Conservation (phyloP, 1,140 invertebrate genomes). For the Drosophila nigrodunni region DNA sequence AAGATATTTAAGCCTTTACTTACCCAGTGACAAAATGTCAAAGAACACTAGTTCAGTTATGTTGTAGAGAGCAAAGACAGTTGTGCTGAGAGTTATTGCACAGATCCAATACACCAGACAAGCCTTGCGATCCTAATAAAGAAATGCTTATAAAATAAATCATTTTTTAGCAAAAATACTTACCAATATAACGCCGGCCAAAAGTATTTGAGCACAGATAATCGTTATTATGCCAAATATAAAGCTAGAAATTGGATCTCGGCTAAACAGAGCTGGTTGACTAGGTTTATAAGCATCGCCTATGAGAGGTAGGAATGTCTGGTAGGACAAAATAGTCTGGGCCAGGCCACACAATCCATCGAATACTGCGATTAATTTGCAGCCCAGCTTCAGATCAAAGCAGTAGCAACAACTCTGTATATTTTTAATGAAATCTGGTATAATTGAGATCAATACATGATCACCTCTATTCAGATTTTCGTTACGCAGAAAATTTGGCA, state of each 20-base stretch:
- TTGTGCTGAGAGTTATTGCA: not conserved
- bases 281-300: not conserved
- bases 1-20: not conserved
- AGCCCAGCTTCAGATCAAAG: conserved; percentile 46
- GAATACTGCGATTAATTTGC: conserved; percentile 49
- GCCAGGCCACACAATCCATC: conserved; percentile 23
- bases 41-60: not conserved
- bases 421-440: not conserved
- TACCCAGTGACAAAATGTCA: conserved; percentile 8
- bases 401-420: conserved; percentile 47
- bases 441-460: not conserved
- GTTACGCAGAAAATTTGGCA: conserved; percentile 23
- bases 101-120: conserved; percentile 48
- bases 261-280: not conserved
- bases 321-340: conserved; percentile 18
- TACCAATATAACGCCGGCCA: conserved; percentile 39
- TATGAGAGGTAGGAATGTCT: not conserved
- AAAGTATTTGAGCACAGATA: conserved; percentile 3
- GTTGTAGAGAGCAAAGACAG: conserved; percentile 11
- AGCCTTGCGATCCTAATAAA: conserved; percentile 32
- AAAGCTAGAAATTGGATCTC: not conserved
- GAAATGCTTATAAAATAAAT: not conserved
- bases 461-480: not conserved
- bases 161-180: conserved; percentile 14
- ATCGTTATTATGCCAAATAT: conserved; percentile 4